Evolutionary conservation across 2,797 vertebrate species (phyloP).

Genomic region (Ibycter americanus): DNA sequence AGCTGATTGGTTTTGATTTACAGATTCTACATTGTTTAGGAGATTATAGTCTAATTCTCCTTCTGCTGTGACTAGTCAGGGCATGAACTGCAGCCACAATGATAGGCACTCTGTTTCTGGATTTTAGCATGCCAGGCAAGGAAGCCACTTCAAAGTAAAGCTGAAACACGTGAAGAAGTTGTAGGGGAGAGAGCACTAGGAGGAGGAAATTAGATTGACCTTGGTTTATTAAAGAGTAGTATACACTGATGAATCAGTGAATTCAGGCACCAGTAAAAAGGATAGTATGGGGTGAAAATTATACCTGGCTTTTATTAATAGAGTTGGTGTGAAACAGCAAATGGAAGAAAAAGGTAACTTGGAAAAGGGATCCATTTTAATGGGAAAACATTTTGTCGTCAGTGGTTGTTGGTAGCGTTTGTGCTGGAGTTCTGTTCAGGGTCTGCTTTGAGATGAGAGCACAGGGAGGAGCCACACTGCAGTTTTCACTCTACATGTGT

Average conservation of each 20-base stretch:
- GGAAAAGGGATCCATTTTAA: background rate
- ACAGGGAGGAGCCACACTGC: background rate
- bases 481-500: background rate
- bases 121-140: constrained; percentile 49
- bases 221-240: background rate
- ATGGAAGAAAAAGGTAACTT: background rate
- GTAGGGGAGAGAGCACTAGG: background rate
- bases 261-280: background rate
- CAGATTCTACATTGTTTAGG: constrained; percentile 56
- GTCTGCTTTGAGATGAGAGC: background rate
- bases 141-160: constrained; percentile 58
- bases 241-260: background rate
- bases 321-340: background rate
- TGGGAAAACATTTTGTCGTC: background rate
- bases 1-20: constrained; percentile 46
- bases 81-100: constrained; percentile 40
- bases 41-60: constrained; percentile 51
- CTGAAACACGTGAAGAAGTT: constrained; percentile 35
- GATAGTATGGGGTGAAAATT: background rate
- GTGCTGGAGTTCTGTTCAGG: background rate
- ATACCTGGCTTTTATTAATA: background rate
- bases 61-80: constrained; percentile 47
- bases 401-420: background rate
- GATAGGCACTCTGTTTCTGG: constrained; percentile 30
- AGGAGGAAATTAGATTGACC: constrained; percentile 32